Conservation (phyloP, 2,797 vertebrate species). For the Halcyon badia region DNA sequence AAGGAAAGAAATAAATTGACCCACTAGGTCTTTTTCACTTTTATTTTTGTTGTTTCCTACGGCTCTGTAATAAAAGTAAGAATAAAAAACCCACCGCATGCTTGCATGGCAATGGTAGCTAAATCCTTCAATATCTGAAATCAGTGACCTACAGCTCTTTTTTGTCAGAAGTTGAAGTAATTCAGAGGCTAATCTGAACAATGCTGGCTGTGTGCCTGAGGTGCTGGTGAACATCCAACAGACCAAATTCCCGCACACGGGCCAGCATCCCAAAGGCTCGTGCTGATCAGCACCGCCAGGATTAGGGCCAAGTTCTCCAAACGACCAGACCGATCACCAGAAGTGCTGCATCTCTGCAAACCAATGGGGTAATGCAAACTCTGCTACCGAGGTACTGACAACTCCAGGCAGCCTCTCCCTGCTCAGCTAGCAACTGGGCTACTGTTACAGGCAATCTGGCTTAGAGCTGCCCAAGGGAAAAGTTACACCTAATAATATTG, state of each 20-base stretch:
- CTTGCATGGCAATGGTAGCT: background rate
- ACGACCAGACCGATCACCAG: background rate
- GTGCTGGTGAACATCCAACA: background rate
- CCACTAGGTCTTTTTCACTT: background rate
- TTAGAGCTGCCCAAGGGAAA: background rate
- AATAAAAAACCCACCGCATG: background rate
- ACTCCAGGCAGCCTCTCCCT: background rate
- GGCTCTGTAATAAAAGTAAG: background rate
- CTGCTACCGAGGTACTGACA: fast-evolving
- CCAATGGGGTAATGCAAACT: background rate
- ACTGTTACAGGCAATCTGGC: background rate
- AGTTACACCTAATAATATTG: background rate
- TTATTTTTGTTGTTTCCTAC: background rate
- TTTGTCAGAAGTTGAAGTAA: background rate
- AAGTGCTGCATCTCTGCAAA: background rate
- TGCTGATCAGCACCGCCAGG: background rate
- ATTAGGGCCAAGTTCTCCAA: background rate
- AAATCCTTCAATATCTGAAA: background rate
- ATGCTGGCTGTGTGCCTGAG: background rate
- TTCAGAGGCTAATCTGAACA: background rate
- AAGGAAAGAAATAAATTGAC: background rate
- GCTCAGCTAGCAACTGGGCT: background rate
- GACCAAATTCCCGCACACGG: background rate
- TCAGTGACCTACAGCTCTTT: background rate
- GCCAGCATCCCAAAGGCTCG: background rate